A percentile compares a stretch with the other conserved stretches of the same genome.
Conservation (phyloP, 2,797 vertebrate species). For the Hozukius guyotensis region DNA sequence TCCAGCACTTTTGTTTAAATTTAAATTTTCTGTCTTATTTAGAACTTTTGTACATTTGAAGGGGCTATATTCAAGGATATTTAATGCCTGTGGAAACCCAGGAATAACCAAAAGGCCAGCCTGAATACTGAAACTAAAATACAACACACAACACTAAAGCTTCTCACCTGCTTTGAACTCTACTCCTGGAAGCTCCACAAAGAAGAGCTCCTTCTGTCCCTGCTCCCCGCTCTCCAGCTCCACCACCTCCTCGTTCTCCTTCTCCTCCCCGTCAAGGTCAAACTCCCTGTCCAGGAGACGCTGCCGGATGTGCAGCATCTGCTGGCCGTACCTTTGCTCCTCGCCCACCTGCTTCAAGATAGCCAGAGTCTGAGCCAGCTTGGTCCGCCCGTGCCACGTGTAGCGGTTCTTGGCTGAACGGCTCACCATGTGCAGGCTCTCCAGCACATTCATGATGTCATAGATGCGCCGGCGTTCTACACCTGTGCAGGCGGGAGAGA, state of each 20-base stretch:
- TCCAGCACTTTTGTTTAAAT: too few relatives aligned
- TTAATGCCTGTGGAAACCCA: neutral
- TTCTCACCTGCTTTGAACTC: slow-evolving; percentile 92
- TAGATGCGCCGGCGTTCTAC: slow-evolving; percentile 96
- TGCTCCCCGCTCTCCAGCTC: slow-evolving; percentile 62
- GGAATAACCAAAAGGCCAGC: neutral
- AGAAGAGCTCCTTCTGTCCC: slow-evolving; percentile 87
- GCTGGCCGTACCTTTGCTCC: slow-evolving; percentile 88
- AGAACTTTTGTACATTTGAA: neutral
- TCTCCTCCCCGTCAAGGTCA: slow-evolving; percentile 80
- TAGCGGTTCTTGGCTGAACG: slow-evolving; percentile 96
- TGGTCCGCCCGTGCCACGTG: slow-evolving; percentile 90
- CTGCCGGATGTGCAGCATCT: slow-evolving; percentile 91
- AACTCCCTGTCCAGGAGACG: slow-evolving; percentile 83
- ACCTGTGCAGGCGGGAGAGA: slow-evolving; percentile 65
- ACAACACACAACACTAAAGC: neutral
- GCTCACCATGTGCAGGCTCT: slow-evolving; percentile 98
- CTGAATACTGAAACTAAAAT: neutral
- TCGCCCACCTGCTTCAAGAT: slow-evolving; percentile 87
- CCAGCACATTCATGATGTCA: slow-evolving; percentile 96
- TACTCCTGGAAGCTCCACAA: slow-evolving; percentile 91
- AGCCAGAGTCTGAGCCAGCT: slow-evolving; percentile 89
- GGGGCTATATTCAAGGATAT: neutral
- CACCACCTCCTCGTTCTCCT: slow-evolving; percentile 80
- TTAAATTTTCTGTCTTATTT: neutral